Evolutionary conservation across 2,797 vertebrate genomes (phyloP).

Genomic region (Myotis findleyi): DNA sequence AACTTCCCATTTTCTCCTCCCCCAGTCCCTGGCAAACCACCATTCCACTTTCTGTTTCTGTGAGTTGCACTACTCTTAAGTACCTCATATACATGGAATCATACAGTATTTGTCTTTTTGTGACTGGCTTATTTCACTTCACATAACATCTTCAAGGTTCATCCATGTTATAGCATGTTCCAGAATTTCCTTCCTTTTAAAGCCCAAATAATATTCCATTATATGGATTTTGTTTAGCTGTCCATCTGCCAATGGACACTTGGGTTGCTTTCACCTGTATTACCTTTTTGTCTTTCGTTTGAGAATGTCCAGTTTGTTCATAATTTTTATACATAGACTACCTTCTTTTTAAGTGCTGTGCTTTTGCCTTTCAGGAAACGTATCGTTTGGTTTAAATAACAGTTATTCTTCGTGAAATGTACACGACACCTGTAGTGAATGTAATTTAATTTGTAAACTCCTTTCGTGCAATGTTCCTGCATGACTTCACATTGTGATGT

Average conservation of each 20-base stretch:
- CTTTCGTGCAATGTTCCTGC: not conserved
- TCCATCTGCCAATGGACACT: not conserved
- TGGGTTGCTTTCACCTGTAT: not conserved
- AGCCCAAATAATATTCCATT: not conserved
- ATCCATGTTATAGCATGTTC: not conserved
- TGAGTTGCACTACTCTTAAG: not conserved
- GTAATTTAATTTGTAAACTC: slow-evolving; percentile 49
- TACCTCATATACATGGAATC: not conserved
- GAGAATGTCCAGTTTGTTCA: slow-evolving; percentile 21
- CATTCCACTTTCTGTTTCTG: not conserved
- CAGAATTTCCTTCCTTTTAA: slow-evolving; percentile 32
- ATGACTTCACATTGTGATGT: not conserved
- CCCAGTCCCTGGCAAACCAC: not conserved
- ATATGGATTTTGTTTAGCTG: not conserved
- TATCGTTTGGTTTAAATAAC: slow-evolving; percentile 58
- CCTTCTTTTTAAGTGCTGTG: not conserved
- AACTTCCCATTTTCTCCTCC: not conserved
- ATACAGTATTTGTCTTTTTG: slow-evolving; percentile 9
- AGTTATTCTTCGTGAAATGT: slow-evolving; percentile 37
- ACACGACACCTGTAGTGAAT: slow-evolving; percentile 17
- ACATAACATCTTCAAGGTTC: not conserved
- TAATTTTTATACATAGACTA: slow-evolving; percentile 2
- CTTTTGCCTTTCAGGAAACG: slow-evolving; percentile 32
- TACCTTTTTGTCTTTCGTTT: slow-evolving; percentile 3
- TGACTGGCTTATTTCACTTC: slow-evolving; percentile 17